Evolutionary conservation across 2,888 invertebrate genomes (phyloP).

Genomic region (Thymelicus sylvestris): DNA sequence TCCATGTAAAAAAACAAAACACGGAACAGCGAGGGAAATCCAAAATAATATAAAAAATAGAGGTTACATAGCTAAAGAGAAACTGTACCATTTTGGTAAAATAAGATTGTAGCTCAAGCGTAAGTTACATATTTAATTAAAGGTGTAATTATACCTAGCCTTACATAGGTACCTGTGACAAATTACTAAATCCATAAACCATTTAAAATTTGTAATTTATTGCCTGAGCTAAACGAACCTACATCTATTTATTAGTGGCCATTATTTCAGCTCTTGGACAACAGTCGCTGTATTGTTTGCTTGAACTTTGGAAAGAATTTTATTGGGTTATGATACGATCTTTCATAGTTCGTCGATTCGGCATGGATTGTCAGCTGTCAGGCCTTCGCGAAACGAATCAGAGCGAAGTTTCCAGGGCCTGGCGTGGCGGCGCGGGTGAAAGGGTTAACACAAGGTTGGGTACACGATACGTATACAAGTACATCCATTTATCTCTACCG

Average conservation of each 20-base stretch:
- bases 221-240: not conserved
- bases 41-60: too few species aligned
- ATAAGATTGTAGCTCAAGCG: too few species aligned
- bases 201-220: slow-evolving; percentile 7
- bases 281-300: slow-evolving; percentile 10
- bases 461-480: slow-evolving; percentile 19
- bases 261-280: slow-evolving; percentile 4
- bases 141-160: too few species aligned
- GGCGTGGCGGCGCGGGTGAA: slow-evolving; percentile 42
- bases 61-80: too few species aligned
- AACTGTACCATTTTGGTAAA: too few species aligned
- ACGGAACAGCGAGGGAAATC: too few species aligned
- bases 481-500: not conserved
- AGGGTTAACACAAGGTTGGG: slow-evolving; percentile 49
- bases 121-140: too few species aligned
- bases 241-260: not conserved
- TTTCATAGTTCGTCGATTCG: slow-evolving; percentile 31
- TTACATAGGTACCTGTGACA: slow-evolving; percentile 4
- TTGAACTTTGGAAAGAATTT: slow-evolving; percentile 29
- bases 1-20: too few species aligned
- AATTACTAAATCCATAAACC: slow-evolving; percentile 9
- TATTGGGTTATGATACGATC: slow-evolving; percentile 26
- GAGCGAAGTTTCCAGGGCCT: slow-evolving; percentile 47
- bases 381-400: slow-evolving; percentile 29
- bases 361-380: slow-evolving; percentile 40